Conservation (phyloP, 2,888 invertebrate genomes). For the Bimastos eiseni region DNA sequence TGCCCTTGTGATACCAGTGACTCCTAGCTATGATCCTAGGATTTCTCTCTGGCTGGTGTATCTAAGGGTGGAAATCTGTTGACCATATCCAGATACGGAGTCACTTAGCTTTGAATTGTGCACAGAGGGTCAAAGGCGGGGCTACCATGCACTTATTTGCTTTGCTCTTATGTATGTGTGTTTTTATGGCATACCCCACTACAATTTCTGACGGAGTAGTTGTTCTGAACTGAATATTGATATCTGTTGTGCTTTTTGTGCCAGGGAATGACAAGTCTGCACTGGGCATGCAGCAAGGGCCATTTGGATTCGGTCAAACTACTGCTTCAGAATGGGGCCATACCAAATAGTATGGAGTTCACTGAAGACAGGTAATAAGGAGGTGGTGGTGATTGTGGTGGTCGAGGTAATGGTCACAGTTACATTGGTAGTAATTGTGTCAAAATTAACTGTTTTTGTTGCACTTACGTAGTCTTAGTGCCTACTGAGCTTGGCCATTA, state of each 20-base stretch:
- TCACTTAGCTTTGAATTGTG: neutral
- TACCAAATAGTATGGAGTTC: slow-evolving; percentile 61
- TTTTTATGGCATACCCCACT: neutral
- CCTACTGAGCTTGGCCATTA: neutral
- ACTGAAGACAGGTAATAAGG: slow-evolving; percentile 58
- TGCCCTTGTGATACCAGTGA: too few species aligned
- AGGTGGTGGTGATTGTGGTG: neutral
- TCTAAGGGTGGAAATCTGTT: too few species aligned
- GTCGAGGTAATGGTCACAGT: too few species aligned
- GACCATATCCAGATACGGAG: too few species aligned
- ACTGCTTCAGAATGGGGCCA: slow-evolving; percentile 59
- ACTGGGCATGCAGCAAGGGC: slow-evolving; percentile 62
- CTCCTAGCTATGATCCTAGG: too few species aligned
- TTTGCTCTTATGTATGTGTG: neutral
- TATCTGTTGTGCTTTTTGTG: neutral
- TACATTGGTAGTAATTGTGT: too few species aligned
- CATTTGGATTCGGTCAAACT: slow-evolving; percentile 60
- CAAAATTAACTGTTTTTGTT: too few species aligned
- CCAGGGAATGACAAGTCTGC: slow-evolving; percentile 60
- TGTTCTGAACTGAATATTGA: neutral
- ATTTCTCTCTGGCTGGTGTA: too few species aligned
- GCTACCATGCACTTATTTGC: neutral
- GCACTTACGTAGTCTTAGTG: neutral
- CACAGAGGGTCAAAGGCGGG: neutral
- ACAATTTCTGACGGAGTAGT: neutral